Evolutionary conservation across 2,113 vertebrate species (phyloP), one percentile per base, ranked within the genome.

Genomic region (Mus pahari): DNA sequence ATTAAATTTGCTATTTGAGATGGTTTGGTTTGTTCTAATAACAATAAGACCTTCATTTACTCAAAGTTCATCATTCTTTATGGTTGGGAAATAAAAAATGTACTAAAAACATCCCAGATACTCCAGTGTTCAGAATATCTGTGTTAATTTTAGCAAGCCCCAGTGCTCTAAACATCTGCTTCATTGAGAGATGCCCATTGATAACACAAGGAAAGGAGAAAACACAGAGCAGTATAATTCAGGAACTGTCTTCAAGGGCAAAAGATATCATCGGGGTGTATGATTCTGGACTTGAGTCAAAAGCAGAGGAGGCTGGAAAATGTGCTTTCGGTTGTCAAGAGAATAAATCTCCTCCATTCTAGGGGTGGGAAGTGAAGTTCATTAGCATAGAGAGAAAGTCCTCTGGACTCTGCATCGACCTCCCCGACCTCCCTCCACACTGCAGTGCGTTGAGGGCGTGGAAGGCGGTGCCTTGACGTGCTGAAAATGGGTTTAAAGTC

Each of bases 21-120:
- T 92, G 50, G 55, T 86, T 83, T 86, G 39, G 89, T 93, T 97
- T 96, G 84, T 71, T 89, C 24, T 64, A 89, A 28, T 53, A 93
- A 90, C 62, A 90, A 68, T 45, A 87, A 95, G 90, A 92, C 50
- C 73, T 89, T 89, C 86, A 86, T 91, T 97, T 3, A 8, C 58
- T 94, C 60, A 74, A 95, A 96, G 91, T 96, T 95, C 84, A 84
- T 55, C 55, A 64, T 94, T 87, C 83, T 93, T 91, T 95, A 77
- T 39, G 4, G 70, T 79, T 84, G 78, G 75, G 94, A 94, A 89
- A 95, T 48, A 95, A 86, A 86, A 95, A 83, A 79, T 68, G 64
- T 84, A 96, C 82, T 95, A 91, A 95, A 96, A 96, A 92, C 86
- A 96, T 86, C 89, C 53, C 92, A 96, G 77, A 78, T 87, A 83